Conservation (phyloP, 2,113 vertebrate species). For the Rhea pennata region DNA sequence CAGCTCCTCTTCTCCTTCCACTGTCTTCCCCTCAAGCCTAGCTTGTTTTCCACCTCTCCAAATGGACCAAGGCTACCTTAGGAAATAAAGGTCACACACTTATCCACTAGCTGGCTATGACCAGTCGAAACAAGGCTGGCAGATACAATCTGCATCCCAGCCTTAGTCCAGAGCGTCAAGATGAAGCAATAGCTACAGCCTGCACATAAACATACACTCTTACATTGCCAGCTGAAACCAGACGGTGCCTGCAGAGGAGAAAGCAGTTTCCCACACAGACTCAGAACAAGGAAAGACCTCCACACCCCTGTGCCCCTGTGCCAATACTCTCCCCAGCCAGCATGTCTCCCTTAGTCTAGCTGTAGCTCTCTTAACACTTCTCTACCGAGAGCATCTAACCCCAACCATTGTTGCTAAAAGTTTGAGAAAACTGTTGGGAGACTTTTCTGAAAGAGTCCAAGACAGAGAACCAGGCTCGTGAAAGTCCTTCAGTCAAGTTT, state of each 20-base stretch:
- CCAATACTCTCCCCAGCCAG: neutral
- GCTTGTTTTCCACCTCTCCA: conserved; percentile 22
- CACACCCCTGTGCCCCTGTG: neutral
- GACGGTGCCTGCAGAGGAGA: neutral
- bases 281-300: neutral
- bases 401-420: neutral
- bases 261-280: neutral
- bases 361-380: neutral
- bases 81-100: conserved; percentile 31
- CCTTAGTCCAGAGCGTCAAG: neutral
- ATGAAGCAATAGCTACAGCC: conserved; percentile 60
- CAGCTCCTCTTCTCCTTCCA: conserved; percentile 14
- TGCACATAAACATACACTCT: neutral
- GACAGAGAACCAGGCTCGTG: neutral
- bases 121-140: conserved; percentile 17
- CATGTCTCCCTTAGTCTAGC: neutral
- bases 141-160: conserved; percentile 66
- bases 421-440: neutral
- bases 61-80: neutral
- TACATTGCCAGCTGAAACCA: conserved; percentile 12
- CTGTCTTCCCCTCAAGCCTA: conserved; percentile 41
- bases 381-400: neutral
- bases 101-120: neutral
- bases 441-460: neutral
- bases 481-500: neutral